Evolutionary conservation across 2,797 vertebrate species (phyloP), one percentile per base, ranked within the genome.

Genomic region (Synanceia verrucosa): DNA sequence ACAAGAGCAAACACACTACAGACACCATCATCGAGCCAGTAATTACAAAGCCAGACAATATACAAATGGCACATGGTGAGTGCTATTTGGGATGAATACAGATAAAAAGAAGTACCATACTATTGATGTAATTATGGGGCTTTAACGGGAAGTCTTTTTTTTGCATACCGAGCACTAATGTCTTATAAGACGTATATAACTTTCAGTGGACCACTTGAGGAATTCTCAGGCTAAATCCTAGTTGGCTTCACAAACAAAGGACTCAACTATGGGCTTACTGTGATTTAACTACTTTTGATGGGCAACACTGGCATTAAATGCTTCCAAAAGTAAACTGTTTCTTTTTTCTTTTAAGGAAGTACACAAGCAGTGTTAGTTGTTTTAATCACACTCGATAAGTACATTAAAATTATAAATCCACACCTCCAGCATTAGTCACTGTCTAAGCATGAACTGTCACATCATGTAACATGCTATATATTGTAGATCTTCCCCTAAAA

Each of bases 41-140:
- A 65, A 67, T 82, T 73, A 75, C 65, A 59, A 76, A 86, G 36
- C 36, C 58, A 70, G 46, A 74, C 64, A 72, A 64, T 76, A 70
- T 70, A 62, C 62, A 82, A 83, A 86, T 39, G 60, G 34, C 63
- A 64, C 60, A 76, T 56, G 59, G 48, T 63, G 52, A 57, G 50
- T 73, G 50, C 33, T 55, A 51, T 61, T 33, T 70, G 55, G 67
- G 57, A 70, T 55, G 28, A 51, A 77, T 50, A 28, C 24, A 57
- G 33, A 73, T 57, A 70, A 31, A 76, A 77, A 36, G 43, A 48
- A 70, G 47, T 57, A 16, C 29, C 41, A 26, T 19, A 19, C 46
- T 61, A 41, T 67, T 73, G 14, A 46, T 65, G 51, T 63, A 70
- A 74, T 84, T 64, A 76, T 52, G 34, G 70, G 62, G 43, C 61